These are phyloP conservation scores for Amphiura filiformis DNA, from an alignment of 35 echinoderm and acorn worm genomes.

Conservation along the genomic window DNA sequence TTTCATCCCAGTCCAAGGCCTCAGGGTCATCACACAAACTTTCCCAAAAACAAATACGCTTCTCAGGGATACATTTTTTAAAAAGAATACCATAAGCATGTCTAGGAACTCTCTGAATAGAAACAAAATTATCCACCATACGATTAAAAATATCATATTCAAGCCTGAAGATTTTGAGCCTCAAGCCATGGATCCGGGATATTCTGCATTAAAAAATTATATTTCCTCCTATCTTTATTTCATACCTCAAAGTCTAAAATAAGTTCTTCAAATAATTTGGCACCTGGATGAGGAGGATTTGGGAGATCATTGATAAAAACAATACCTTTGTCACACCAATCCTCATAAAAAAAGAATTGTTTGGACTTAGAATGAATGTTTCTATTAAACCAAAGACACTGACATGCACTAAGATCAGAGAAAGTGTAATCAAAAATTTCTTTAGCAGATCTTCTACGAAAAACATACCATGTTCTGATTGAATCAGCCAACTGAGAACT, in stretches of 20 bases:
- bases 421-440: neutral
- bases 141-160: too few relatives aligned
- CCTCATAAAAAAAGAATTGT: neutral
- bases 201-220: constrained; percentile 2
- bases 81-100: too few relatives aligned
- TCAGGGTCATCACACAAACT: too few relatives aligned
- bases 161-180: neutral
- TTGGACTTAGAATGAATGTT: constrained; percentile 9
- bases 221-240: constrained; percentile 12
- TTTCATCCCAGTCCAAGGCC: too few relatives aligned
- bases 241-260: neutral
- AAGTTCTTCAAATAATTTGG: constrained; percentile 19
- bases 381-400: constrained; percentile 24
- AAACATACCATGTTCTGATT: constrained; percentile 14
- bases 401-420: constrained; percentile 9
- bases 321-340: neutral
- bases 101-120: too few relatives aligned
- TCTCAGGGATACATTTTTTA: too few relatives aligned
- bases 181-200: neutral
- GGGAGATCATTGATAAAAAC: neutral
- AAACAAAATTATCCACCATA: too few relatives aligned
- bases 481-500: constrained; percentile 24
- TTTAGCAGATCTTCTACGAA: neutral
- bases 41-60: too few relatives aligned
- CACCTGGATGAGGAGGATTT: neutral